Evolutionary conservation across 2,888 invertebrate genomes (phyloP).

Genomic region (Agrotis clavis): DNA sequence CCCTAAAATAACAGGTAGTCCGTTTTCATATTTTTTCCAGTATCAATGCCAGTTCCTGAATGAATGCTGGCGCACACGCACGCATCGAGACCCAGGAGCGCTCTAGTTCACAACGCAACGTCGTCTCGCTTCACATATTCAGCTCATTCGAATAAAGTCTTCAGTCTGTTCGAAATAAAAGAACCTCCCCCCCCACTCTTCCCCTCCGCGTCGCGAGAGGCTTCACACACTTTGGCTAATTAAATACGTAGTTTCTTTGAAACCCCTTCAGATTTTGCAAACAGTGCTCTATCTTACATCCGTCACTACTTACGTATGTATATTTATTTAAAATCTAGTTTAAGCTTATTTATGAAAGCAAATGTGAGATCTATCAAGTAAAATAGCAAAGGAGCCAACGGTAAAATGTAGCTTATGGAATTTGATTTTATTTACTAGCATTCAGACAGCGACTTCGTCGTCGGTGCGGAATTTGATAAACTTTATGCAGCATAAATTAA

Average conservation of each 20-base stretch:
- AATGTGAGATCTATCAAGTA: background rate
- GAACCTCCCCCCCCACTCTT: background rate
- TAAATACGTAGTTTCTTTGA: conserved; percentile 16
- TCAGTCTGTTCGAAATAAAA: conserved; percentile 10
- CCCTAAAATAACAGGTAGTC: no score
- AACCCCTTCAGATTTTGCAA: conserved; percentile 3
- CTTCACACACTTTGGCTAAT: conserved; percentile 1
- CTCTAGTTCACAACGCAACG: background rate
- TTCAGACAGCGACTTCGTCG: no score
- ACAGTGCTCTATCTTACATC: conserved; percentile 1
- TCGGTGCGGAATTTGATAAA: no score
- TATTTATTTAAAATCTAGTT: background rate
- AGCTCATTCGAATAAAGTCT: conserved; percentile 13
- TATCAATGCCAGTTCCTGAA: conserved; percentile 5
- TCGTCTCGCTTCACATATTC: conserved; percentile 2
- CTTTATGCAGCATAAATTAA: no score
- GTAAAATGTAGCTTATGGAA: no score
- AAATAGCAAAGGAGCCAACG: no score
- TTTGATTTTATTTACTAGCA: no score
- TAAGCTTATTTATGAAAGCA: background rate
- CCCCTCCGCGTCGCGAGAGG: background rate
- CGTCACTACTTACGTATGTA: background rate
- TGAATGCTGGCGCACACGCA: background rate
- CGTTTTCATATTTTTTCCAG: background rate
- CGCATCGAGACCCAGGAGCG: background rate